A percentile compares a stretch with the other conserved stretches of the same genome.
phyloP scores from a whole-genome alignment of 2,113 vertebrate genomes.

The Erythrocebus patas region DNA sequence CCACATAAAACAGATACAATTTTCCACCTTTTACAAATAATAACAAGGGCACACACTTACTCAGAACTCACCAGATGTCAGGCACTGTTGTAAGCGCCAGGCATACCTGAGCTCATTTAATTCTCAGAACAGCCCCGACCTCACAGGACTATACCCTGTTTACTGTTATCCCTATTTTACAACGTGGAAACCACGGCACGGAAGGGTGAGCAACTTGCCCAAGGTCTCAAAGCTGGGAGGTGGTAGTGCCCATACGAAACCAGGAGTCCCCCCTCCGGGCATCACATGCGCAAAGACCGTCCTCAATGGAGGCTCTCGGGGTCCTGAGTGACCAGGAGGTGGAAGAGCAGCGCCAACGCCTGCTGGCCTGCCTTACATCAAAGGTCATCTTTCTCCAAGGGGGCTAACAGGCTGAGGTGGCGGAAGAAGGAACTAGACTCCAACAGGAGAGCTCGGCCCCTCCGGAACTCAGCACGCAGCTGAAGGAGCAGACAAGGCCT shows the following conservation, averaged over 20 bases:
- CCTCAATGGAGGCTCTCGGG: fast-evolving
- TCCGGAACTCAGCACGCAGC: neutral
- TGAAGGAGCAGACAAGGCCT: neutral
- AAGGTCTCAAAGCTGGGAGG: neutral
- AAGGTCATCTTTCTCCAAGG: neutral
- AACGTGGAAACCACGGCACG: neutral
- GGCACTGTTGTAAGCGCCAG: neutral
- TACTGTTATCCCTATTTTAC: neutral
- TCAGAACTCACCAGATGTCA: neutral
- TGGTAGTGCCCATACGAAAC: neutral
- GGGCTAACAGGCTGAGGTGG: neutral
- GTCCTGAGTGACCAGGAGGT: neutral
- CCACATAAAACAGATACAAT: neutral
- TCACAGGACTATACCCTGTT: neutral
- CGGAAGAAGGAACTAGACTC: neutral
- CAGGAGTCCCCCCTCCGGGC: neutral
- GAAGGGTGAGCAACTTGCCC: neutral
- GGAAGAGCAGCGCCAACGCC: neutral
- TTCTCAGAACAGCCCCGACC: neutral
- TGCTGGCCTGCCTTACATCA: neutral
- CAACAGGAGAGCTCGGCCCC: fast-evolving
- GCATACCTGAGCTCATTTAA: neutral
- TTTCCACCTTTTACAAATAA: neutral
- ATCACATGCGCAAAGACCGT: neutral
- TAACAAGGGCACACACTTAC: neutral